A percentile compares a stretch with the other conserved stretches of the same genome.
phyloP scores from a whole-genome alignment of 2,113 vertebrate genomes.

The Pleuronectes platessa region DNA sequence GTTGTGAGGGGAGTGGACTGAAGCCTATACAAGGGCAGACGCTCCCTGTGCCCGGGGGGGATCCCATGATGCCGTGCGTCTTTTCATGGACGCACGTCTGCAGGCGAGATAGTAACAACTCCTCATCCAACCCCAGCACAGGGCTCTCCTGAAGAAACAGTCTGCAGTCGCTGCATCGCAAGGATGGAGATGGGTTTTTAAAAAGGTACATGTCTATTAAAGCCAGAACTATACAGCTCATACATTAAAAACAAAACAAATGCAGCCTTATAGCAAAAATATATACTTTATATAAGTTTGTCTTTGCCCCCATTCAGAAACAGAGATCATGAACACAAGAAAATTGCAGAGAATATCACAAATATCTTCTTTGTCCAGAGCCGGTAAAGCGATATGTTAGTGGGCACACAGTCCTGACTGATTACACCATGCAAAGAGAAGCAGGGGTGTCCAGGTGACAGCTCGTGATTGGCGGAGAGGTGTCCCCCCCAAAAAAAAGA shows the following conservation, averaged over 20 bases:
- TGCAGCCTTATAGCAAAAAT: conserved; percentile 87
- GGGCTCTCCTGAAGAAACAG: conserved; percentile 45
- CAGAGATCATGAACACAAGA: conserved; percentile 49
- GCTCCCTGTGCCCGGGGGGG: conserved; percentile 24
- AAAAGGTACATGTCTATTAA: conserved; percentile 67
- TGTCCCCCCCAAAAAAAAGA: conserved; percentile 35
- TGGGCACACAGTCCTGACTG: conserved; percentile 62
- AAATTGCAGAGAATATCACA: conserved; percentile 74
- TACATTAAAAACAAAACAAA: conserved; percentile 80
- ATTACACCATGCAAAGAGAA: conserved; percentile 79
- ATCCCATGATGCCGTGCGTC: conserved; percentile 37
- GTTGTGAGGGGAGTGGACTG: conserved; percentile 63
- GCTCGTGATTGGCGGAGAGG: conserved; percentile 50
- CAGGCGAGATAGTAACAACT: conserved; percentile 28
- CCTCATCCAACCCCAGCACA: conserved; percentile 30
- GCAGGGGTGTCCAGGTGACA: conserved; percentile 55
- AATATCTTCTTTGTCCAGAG: conserved; percentile 77
- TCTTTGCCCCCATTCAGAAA: conserved; percentile 70
- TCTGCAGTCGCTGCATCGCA: conserved; percentile 63
- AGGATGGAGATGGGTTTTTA: conserved; percentile 52
- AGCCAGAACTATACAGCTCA: conserved; percentile 80
- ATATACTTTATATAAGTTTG: conserved; percentile 82
- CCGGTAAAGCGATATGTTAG: conserved; percentile 78
- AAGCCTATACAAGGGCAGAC: conserved; percentile 80
- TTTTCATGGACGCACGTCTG: conserved; percentile 17